A percentile compares a stretch with the other conserved stretches of the same genome.
Conservation (phyloP, 2,888 invertebrate species). For the Volucella inanis region DNA sequence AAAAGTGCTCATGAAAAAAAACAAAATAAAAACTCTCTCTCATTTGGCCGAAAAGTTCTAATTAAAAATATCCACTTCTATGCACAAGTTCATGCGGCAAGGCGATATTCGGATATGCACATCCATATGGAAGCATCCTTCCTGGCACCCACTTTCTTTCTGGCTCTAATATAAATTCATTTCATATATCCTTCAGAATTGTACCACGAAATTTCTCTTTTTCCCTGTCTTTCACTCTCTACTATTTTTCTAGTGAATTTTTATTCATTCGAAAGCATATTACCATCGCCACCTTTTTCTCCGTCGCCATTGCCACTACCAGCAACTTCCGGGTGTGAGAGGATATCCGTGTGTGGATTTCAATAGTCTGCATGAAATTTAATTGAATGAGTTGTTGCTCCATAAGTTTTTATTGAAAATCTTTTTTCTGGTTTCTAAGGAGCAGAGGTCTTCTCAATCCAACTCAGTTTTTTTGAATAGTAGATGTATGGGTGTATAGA, state of each 20-base stretch:
- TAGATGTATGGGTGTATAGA: not conserved
- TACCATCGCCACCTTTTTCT: slow-evolving; percentile 7
- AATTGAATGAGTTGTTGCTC: slow-evolving; percentile 72
- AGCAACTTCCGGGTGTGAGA: not conserved
- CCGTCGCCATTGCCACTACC: not conserved
- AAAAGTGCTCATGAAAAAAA: slow-evolving; percentile 17
- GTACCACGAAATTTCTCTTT: slow-evolving; percentile 41
- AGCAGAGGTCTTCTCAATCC: not conserved
- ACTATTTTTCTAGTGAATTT: slow-evolving; percentile 45
- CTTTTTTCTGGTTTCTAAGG: slow-evolving; percentile 30
- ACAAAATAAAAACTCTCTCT: slow-evolving; percentile 31
- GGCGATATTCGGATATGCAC: slow-evolving; percentile 43
- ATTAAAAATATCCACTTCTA: slow-evolving; percentile 73
- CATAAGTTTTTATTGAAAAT: slow-evolving; percentile 63
- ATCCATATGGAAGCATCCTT: slow-evolving; percentile 59
- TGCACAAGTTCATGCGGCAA: slow-evolving; percentile 51
- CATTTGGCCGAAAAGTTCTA: slow-evolving; percentile 73
- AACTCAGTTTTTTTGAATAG: not conserved
- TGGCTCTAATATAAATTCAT: slow-evolving; percentile 57
- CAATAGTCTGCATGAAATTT: slow-evolving; percentile 69
- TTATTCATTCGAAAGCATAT: slow-evolving; percentile 53
- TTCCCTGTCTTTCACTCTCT: slow-evolving; percentile 43
- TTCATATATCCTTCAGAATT: slow-evolving; percentile 56
- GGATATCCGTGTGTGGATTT: slow-evolving; percentile 40
- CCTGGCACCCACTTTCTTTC: slow-evolving; percentile 39